Conservation (phyloP, 2,888 invertebrate species). For the Linnaemya tessellans region DNA sequence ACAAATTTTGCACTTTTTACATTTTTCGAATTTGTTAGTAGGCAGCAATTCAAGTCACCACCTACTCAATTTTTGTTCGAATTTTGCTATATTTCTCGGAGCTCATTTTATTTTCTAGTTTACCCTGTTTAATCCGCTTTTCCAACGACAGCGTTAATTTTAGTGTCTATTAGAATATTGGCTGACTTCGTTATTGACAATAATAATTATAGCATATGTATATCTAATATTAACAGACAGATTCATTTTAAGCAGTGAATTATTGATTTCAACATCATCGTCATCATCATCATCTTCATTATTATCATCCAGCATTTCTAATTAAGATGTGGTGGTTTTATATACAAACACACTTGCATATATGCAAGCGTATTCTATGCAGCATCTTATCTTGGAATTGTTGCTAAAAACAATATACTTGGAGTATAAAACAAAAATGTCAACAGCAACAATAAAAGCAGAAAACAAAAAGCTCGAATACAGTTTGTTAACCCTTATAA, state of each 20-base stretch:
- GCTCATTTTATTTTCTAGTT: no score
- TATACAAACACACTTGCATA: no score
- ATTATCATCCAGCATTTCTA: background rate
- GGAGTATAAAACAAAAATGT: constrained; percentile 14
- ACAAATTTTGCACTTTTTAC: no score
- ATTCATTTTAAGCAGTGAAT: background rate
- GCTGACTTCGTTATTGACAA: no score
- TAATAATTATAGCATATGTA: no score
- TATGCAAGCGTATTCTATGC: background rate
- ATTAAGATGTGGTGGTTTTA: constrained; percentile 8
- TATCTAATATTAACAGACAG: background rate
- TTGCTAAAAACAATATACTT: constrained; percentile 21
- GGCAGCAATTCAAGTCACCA: no score
- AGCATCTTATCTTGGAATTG: constrained; percentile 48
- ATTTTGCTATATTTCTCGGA: no score
- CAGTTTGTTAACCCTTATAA: constrained; percentile 70
- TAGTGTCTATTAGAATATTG: no score
- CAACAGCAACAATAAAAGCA: constrained; percentile 27
- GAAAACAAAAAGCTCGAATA: constrained; percentile 41
- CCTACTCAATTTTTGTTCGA: no score
- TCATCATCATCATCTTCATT: background rate
- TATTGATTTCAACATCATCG: constrained; percentile 29
- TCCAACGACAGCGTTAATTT: no score
- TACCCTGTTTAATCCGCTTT: no score
- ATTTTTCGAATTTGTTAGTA: no score